A percentile compares a stretch with the other conserved stretches of the same genome.
These are phyloP conservation scores for Zaprionus africanus DNA, from an alignment of 1,140 invertebrate genomes.

Conservation along the genomic window DNA sequence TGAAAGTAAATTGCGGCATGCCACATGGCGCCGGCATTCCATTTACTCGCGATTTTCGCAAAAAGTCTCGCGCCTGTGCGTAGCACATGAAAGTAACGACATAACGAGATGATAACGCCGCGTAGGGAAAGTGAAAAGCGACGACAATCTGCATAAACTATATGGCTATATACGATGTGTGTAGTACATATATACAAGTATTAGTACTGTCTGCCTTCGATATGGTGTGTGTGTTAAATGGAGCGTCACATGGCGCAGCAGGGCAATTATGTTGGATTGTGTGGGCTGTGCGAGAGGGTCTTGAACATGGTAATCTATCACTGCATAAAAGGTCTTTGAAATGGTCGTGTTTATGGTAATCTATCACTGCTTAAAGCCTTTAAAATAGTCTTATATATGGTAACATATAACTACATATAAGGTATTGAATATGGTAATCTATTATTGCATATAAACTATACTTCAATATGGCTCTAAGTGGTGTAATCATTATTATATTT, in stretches of 20 bases:
- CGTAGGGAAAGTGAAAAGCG: conserved; percentile 56
- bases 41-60: conserved; percentile 70
- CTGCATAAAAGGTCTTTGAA: too few species aligned
- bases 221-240: conserved; percentile 26
- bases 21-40: conserved; percentile 59
- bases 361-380: too few species aligned
- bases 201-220: too few species aligned
- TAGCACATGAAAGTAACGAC: conserved; percentile 17
- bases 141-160: conserved; percentile 11
- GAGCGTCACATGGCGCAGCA: conserved; percentile 28
- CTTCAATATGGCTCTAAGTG: too few species aligned
- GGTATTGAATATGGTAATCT: too few species aligned
- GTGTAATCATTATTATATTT: too few species aligned
- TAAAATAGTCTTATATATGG: too few species aligned
- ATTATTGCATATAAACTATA: too few species aligned
- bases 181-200: neutral
- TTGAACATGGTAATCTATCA: too few species aligned
- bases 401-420: too few species aligned
- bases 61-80: conserved; percentile 59
- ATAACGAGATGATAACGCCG: conserved; percentile 46
- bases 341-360: too few species aligned
- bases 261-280: neutral
- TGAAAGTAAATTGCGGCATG: conserved; percentile 79
- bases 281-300: neutral
- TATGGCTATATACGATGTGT: neutral